These are phyloP conservation scores for Axinella damicornis DNA, from an alignment of 37 sponge, comb jelly and placozoan genomes.

Conservation along the genomic window DNA sequence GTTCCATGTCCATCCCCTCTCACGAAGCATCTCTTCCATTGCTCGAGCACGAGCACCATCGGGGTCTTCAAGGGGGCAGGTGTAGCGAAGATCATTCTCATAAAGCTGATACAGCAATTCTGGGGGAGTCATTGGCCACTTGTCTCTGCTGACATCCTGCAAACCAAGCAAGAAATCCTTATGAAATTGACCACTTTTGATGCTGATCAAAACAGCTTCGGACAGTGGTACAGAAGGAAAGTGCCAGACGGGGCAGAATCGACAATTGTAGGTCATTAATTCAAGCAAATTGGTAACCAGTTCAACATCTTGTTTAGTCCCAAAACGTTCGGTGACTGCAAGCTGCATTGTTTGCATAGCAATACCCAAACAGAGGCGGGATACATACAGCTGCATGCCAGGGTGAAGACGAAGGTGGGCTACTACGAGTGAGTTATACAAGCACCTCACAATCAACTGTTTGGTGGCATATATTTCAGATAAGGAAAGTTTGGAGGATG, in stretches of 20 bases:
- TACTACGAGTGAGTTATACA: conserved; percentile 1
- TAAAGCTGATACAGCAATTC: conserved; percentile 79
- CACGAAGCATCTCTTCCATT: conserved; percentile 43
- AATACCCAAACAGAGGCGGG: conserved; percentile 36
- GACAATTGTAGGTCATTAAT: conserved; percentile 8
- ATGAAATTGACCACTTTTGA: conserved; percentile 43
- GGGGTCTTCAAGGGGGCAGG: conserved; percentile 29
- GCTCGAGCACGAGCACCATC: conserved; percentile 22
- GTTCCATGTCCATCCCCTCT: conserved; percentile 59
- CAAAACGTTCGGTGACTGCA: background rate
- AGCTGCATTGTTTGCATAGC: background rate
- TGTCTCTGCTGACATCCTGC: background rate
- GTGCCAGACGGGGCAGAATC: conserved; percentile 77
- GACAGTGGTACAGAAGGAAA: conserved; percentile 60
- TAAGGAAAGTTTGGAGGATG: background rate
- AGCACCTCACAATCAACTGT: conserved; percentile 2
- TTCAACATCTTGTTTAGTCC: conserved; percentile 30
- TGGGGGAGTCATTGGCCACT: conserved; percentile 9
- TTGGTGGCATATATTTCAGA: conserved; percentile 35
- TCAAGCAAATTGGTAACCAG: conserved; percentile 9
- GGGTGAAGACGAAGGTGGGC: conserved; percentile 50
- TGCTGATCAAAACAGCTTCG: conserved; percentile 63
- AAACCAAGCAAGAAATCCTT: conserved; percentile 37
- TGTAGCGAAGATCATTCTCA: conserved; percentile 65
- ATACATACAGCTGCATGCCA: conserved; percentile 72